These are phyloP conservation scores for Polydrusus pterygomalis DNA, from an alignment of 2,888 invertebrate species.

Conservation along the genomic window DNA sequence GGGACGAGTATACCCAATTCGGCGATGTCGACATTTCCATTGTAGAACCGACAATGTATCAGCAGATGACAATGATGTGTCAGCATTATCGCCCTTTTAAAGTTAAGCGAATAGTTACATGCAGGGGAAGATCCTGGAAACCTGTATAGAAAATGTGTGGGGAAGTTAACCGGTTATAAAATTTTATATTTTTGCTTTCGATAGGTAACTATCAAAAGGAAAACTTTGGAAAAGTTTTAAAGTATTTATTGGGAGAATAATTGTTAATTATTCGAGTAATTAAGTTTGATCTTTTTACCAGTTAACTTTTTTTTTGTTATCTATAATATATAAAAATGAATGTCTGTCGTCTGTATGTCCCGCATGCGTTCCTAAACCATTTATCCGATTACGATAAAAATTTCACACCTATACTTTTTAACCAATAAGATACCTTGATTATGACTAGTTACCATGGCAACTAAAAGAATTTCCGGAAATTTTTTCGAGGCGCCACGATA, in stretches of 20 bases:
- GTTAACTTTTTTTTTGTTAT: no score
- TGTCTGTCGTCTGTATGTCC: no score
- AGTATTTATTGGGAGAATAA: neutral
- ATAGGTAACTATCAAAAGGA: slow-evolving; percentile 1
- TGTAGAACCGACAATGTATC: slow-evolving; percentile 31
- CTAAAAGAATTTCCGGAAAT: no score
- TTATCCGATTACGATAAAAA: no score
- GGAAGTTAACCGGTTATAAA: slow-evolving; percentile 5
- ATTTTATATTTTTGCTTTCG: neutral
- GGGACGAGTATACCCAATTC: slow-evolving; percentile 8
- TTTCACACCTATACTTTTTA: no score
- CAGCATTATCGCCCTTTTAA: slow-evolving; percentile 29
- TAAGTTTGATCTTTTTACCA: no score
- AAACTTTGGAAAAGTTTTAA: neutral
- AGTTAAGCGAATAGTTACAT: slow-evolving; percentile 12
- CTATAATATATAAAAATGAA: no score
- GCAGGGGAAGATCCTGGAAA: neutral
- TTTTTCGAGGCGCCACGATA: no score
- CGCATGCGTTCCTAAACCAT: no score
- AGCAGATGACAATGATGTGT: slow-evolving; percentile 31
- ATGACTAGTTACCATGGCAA: no score
- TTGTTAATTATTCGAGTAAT: no score
- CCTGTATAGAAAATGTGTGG: neutral
- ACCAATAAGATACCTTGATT: no score
- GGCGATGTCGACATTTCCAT: slow-evolving; percentile 22